Percentiles rank a stretch among this genome's conserved stretches.
phyloP scores from a whole-genome alignment of 2,797 vertebrate species.

The Myotis findleyi region DNA sequence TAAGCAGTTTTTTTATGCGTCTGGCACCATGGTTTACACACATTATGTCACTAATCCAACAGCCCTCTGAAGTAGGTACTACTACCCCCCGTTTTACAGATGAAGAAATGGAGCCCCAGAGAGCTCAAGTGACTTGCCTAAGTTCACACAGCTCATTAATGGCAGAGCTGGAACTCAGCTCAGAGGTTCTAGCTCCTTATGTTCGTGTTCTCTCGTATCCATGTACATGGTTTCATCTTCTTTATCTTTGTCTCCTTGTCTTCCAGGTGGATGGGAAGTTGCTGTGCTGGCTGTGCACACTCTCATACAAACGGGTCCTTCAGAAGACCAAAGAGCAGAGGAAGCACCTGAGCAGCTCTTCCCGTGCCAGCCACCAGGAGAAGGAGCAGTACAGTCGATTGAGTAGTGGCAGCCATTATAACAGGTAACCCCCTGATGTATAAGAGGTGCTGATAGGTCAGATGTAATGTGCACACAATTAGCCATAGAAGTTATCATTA shows the following conservation, averaged over 20 bases:
- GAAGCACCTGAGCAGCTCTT: slow-evolving; percentile 88
- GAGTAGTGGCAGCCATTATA: slow-evolving; percentile 86
- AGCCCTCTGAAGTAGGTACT: background rate
- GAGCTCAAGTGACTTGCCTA: background rate
- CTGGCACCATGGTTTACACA: background rate
- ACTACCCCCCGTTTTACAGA: background rate
- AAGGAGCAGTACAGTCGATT: slow-evolving; percentile 88
- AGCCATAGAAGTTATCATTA: background rate
- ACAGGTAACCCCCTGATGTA: slow-evolving; percentile 81
- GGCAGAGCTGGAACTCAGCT: background rate
- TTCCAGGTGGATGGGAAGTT: slow-evolving; percentile 89
- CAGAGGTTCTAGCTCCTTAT: background rate
- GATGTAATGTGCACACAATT: background rate
- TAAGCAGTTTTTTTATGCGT: background rate
- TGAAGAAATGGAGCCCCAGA: background rate
- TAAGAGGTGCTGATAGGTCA: background rate
- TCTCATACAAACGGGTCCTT: slow-evolving; percentile 89
- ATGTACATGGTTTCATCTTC: background rate
- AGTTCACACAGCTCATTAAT: background rate
- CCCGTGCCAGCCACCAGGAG: slow-evolving; percentile 86
- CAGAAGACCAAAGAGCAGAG: slow-evolving; percentile 91
- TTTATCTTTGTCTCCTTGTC: background rate
- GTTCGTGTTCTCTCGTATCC: background rate
- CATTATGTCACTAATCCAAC: background rate
- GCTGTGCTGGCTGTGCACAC: slow-evolving; percentile 89